Evolutionary conservation across 2,888 invertebrate genomes (phyloP).

Genomic region (Ochlodes sylvanus): DNA sequence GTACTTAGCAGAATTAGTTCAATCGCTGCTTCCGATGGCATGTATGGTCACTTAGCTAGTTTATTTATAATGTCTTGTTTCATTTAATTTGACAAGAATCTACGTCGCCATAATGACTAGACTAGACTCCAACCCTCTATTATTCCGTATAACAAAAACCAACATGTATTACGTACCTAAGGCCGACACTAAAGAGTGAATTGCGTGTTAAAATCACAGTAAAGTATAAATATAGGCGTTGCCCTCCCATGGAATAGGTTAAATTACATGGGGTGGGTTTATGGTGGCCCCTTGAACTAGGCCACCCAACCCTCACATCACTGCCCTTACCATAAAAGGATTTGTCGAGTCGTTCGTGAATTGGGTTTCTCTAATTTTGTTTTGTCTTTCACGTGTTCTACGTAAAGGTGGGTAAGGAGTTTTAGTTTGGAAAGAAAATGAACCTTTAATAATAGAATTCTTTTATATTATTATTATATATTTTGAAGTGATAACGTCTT

Average conservation of each 20-base stretch:
- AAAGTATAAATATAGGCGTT: constrained; percentile 39
- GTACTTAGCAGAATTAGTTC: too few relatives aligned
- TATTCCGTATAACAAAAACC: not conserved
- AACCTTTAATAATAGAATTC: too few relatives aligned
- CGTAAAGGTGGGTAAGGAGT: not conserved
- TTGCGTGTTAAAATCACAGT: constrained; percentile 54
- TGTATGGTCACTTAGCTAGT: too few relatives aligned
- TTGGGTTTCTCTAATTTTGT: constrained; percentile 29
- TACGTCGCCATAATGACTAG: too few relatives aligned
- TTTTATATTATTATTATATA: too few relatives aligned
- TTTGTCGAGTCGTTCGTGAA: constrained; percentile 22
- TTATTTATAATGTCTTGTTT: too few relatives aligned
- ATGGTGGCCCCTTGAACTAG: constrained; percentile 45
- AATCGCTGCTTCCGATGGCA: too few relatives aligned
- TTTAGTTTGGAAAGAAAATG: not conserved
- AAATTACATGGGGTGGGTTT: constrained; percentile 44
- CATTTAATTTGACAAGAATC: too few relatives aligned
- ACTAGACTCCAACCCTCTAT: not conserved
- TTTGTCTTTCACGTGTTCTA: constrained; percentile 1
- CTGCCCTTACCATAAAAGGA: constrained; percentile 43
- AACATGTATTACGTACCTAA: not conserved
- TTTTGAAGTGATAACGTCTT: too few relatives aligned
- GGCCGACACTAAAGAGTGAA: constrained; percentile 41
- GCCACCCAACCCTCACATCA: constrained; percentile 43
- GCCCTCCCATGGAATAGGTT: constrained; percentile 42